phyloP scores from a whole-genome alignment of 2,888 invertebrate species.

The Lordiphosa fenestrarum region DNA sequence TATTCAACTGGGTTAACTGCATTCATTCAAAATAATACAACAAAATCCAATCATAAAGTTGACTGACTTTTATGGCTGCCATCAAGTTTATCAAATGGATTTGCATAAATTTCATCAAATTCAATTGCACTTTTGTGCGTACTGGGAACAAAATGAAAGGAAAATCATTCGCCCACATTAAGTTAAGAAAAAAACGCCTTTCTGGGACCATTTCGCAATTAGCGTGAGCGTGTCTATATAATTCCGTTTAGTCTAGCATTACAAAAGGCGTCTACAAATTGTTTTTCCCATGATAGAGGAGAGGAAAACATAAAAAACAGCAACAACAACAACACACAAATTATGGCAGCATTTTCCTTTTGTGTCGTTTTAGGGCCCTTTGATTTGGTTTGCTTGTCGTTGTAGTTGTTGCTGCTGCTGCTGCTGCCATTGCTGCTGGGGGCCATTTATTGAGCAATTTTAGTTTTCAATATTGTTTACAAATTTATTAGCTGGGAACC shows the following conservation, averaged over 20 bases:
- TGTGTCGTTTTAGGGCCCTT: slow-evolving; percentile 61
- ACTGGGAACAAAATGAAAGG: slow-evolving; percentile 4
- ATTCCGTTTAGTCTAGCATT: slow-evolving; percentile 58
- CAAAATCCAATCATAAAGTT: slow-evolving; percentile 19
- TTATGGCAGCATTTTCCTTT: slow-evolving; percentile 68
- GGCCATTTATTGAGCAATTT: slow-evolving; percentile 59
- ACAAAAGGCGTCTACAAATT: slow-evolving; percentile 38
- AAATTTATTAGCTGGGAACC: slow-evolving; percentile 72
- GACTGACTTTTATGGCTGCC: slow-evolving; percentile 14
- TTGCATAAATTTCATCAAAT: slow-evolving; percentile 46
- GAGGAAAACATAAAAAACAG: slow-evolving; percentile 1
- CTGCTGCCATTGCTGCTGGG: slow-evolving; percentile 6
- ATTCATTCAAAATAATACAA: slow-evolving; percentile 24
- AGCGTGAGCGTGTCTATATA: slow-evolving; percentile 68
- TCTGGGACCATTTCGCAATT: slow-evolving; percentile 60
- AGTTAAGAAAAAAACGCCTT: slow-evolving; percentile 3
- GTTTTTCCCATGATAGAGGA: slow-evolving; percentile 62
- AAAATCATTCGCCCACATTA: background rate
- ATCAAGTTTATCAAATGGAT: slow-evolving; percentile 43
- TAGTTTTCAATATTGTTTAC: slow-evolving; percentile 63
- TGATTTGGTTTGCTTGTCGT: slow-evolving; percentile 37
- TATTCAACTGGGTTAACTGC: slow-evolving; percentile 54
- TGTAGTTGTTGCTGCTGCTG: slow-evolving; percentile 10
- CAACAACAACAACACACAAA: slow-evolving; percentile 39
- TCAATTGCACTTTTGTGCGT: background rate